Evolutionary conservation across 2,888 invertebrate genomes (phyloP), one percentile per base, ranked within the genome.

Genomic region (Charanyca ferruginea): DNA sequence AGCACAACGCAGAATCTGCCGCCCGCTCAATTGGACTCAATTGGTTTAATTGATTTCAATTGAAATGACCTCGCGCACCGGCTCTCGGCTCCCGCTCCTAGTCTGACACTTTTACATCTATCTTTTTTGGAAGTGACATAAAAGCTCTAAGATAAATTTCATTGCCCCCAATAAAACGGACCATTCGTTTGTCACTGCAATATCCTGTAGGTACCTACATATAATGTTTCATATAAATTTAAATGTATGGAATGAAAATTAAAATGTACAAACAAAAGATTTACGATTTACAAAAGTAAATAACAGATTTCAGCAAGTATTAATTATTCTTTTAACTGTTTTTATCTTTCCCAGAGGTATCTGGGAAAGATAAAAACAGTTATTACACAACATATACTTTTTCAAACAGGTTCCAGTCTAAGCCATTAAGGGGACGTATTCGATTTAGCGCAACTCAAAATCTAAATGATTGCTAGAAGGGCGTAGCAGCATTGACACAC

Each of bases 41-140:
- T 95, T 95, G 94, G 86, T 94, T 94, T 93, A 95, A 95, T 95
- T 92, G 92, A 89, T 82, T 94, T 94, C 95, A 95, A 95, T 95
- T 95, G 95, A 92, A 92, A 95, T 94, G 95, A 95, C 95, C 95
- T 95, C 95, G 93, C 90, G 91, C 91, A 91, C 92, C 89, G 94
- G 89, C 93, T 92, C 90, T 86, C 87, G 90, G 89, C 93, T 92
- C 92, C 93, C 93, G 91, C 90, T 93, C 86, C 94, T 93, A 93
- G 93, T 89, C 89, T 92, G 93, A 94, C 95, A 94, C 93, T 94
- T 93, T 94, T 94, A 94, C 94, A 94, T 94, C 93, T 93, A 95
- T 94, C 94, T 94, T 95, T 94, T 94, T 95, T 92, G 93, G 92
- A 93, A 91, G 89, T 93, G 94, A 92, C 93, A 93, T 93, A 91